These are phyloP conservation scores for Eidolon helvum DNA, from an alignment of 2,113 vertebrate species.

Conservation along the genomic window DNA sequence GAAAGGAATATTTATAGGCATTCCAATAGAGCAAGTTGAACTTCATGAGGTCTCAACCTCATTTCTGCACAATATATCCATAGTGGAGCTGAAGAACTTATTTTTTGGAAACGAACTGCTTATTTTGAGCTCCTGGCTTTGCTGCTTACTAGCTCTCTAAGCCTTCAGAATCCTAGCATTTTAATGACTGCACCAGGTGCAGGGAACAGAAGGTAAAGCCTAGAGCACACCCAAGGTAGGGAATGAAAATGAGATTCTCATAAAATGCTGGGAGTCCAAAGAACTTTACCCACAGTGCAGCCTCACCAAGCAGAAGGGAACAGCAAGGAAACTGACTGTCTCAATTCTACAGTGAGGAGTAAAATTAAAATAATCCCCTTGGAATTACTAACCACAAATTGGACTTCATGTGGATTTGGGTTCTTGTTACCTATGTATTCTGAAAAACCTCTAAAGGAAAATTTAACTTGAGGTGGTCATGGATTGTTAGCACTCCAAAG, in stretches of 20 bases:
- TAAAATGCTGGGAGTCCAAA: not conserved
- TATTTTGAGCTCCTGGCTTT: no score
- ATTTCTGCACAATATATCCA: no score
- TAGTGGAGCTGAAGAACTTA: no score
- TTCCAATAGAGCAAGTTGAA: no score
- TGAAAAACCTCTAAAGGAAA: not conserved
- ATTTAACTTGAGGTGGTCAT: not conserved
- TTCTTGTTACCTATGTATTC: not conserved
- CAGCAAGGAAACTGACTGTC: not conserved
- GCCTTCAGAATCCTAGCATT: not conserved
- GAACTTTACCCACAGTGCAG: not conserved
- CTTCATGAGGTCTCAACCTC: no score
- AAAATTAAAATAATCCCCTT: not conserved
- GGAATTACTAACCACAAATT: not conserved
- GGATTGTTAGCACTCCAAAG: not conserved
- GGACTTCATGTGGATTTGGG: not conserved
- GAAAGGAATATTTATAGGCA: no score
- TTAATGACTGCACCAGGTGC: not conserved
- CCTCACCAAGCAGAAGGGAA: not conserved
- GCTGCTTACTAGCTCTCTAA: no score
- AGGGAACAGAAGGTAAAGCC: not conserved
- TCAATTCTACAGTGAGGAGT: not conserved
- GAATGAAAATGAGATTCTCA: not conserved
- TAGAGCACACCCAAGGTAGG: not conserved
- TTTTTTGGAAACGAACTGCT: no score